A percentile compares a stretch with the other conserved stretches of the same genome.
Conservation (phyloP, 2,797 vertebrate species). For the Distichodus sexfasciatus region DNA sequence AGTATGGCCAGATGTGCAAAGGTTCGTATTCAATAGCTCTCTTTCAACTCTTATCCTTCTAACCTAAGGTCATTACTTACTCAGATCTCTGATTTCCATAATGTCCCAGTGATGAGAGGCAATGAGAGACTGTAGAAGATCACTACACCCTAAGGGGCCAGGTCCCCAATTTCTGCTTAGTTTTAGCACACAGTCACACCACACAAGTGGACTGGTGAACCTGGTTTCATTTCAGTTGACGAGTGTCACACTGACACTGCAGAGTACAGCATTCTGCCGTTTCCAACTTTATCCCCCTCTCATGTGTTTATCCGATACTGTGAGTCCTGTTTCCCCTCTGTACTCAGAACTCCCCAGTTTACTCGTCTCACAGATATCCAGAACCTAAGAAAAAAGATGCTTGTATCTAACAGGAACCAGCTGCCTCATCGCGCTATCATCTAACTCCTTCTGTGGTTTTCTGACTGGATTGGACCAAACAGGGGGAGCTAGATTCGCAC, state of each 20-base stretch:
- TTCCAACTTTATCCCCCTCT: slow-evolving; percentile 9
- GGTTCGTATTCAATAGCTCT: slow-evolving; percentile 41
- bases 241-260: slow-evolving; percentile 43
- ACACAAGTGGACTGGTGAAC: slow-evolving; percentile 59
- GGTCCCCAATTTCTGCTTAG: too few relatives aligned
- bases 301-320: not conserved
- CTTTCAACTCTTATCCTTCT: not conserved
- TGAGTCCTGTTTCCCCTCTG: not conserved
- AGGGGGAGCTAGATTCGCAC: not conserved
- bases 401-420: slow-evolving; percentile 45
- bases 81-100: slow-evolving; percentile 24
- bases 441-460: slow-evolving; percentile 36
- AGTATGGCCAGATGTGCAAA: slow-evolving; percentile 46
- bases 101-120: slow-evolving; percentile 15
- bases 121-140: slow-evolving; percentile 41
- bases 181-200: slow-evolving; percentile 23
- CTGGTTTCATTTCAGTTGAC: slow-evolving; percentile 45
- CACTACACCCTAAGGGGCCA: slow-evolving; percentile 48
- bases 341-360: slow-evolving; percentile 11
- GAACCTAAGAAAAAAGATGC: slow-evolving; percentile 31
- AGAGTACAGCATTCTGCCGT: slow-evolving; percentile 56
- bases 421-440: slow-evolving; percentile 41
- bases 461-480: slow-evolving; percentile 7
- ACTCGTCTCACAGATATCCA: slow-evolving; percentile 20
- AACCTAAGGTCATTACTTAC: slow-evolving; percentile 8